A percentile compares a stretch with the other conserved stretches of the same genome.
Conservation (phyloP, 2,888 invertebrate genomes). For the Acleris laterana region DNA sequence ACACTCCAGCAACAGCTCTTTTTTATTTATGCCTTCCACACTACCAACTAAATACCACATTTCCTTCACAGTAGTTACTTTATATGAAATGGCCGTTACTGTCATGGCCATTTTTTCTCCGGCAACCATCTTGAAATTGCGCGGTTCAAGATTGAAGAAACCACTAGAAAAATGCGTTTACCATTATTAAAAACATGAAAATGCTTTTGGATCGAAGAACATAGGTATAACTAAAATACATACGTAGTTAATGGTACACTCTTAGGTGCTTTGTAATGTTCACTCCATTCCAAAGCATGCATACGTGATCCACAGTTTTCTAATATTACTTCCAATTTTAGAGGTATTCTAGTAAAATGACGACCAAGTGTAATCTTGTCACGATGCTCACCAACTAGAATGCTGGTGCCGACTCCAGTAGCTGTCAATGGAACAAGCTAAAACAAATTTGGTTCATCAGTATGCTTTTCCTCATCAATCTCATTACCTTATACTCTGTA, state of each 20-base stretch:
- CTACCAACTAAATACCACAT: slow-evolving; percentile 84
- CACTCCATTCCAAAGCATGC: slow-evolving; percentile 82
- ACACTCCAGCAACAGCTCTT: slow-evolving; percentile 79
- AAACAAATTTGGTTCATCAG: slow-evolving; percentile 26
- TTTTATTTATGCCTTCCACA: slow-evolving; percentile 80
- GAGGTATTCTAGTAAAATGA: slow-evolving; percentile 84
- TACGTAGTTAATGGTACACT: slow-evolving; percentile 62
- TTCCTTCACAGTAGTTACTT: slow-evolving; percentile 75
- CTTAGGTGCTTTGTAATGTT: slow-evolving; percentile 73
- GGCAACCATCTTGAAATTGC: slow-evolving; percentile 70
- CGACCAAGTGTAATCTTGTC: slow-evolving; percentile 85
- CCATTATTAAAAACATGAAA: too few species aligned
- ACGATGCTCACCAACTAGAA: slow-evolving; percentile 85
- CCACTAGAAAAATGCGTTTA: slow-evolving; percentile 50
- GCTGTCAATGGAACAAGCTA: slow-evolving; percentile 80
- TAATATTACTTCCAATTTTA: slow-evolving; percentile 71
- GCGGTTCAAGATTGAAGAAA: slow-evolving; percentile 77
- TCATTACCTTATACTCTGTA: too few species aligned
- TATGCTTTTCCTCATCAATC: too few species aligned
- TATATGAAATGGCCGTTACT: slow-evolving; percentile 67
- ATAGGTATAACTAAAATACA: slow-evolving; percentile 40
- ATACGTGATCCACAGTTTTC: slow-evolving; percentile 82
- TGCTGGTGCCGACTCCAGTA: slow-evolving; percentile 87
- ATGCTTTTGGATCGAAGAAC: too few species aligned
- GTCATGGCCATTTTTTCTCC: slow-evolving; percentile 70